A percentile compares a stretch with the other conserved stretches of the same genome.
Evolutionary conservation across 2,113 vertebrate genomes (phyloP).

Genomic region (Aepyceros melampus): DNA sequence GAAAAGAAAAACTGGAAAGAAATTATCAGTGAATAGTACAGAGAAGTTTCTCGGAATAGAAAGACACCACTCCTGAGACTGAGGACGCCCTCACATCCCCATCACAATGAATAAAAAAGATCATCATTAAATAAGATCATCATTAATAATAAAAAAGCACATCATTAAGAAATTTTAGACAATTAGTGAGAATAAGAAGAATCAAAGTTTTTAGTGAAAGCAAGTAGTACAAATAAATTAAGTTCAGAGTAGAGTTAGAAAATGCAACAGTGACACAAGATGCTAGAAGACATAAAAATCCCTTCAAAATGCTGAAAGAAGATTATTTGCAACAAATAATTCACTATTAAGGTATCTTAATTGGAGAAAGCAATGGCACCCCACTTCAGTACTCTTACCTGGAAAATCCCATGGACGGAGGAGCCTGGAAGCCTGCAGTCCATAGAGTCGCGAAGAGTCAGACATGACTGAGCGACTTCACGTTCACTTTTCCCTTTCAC

Average conservation of each 20-base stretch:
- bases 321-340: background rate
- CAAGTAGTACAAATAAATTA: background rate
- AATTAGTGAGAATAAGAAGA: background rate
- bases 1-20: background rate
- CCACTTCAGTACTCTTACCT: too few relatives aligned
- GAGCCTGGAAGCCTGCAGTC: too few relatives aligned
- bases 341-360: background rate
- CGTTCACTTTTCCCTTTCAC: too few relatives aligned
- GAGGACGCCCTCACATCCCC: accelerated
- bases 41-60: background rate
- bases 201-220: background rate
- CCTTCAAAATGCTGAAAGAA: background rate
- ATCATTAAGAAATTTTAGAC: background rate
- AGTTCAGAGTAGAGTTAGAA: background rate
- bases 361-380: too few relatives aligned
- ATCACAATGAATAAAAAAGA: background rate
- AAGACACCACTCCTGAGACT: background rate
- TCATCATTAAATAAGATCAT: too few relatives aligned
- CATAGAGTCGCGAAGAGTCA: accelerated
- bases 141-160: too few relatives aligned
- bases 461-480: too few relatives aligned
- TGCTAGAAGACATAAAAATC: background rate
- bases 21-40: background rate
- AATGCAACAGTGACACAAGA: background rate
- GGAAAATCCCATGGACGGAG: too few relatives aligned